Evolutionary conservation across 2,797 vertebrate species (phyloP).

Genomic region (Ctenosaura bakeri): DNA sequence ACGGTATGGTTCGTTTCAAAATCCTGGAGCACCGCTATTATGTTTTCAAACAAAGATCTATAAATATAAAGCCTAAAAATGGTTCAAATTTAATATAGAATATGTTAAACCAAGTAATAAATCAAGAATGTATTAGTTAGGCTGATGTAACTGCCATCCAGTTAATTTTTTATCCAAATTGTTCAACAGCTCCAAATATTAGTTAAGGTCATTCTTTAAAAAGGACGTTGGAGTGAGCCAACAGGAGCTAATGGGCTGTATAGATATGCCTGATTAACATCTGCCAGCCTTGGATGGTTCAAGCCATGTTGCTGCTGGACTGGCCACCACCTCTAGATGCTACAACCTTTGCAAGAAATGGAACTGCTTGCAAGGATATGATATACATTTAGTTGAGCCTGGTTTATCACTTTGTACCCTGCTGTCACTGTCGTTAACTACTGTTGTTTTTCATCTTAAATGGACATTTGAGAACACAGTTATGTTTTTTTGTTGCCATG

Average conservation of each 20-base stretch:
- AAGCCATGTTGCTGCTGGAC: neutral
- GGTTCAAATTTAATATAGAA: neutral
- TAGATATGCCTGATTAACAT: neutral
- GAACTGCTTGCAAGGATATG: neutral
- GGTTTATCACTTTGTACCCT: neutral
- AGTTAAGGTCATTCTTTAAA: neutral
- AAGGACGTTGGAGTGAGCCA: neutral
- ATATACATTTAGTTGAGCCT: neutral
- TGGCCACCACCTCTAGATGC: neutral
- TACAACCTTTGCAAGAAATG: neutral
- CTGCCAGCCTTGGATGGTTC: neutral
- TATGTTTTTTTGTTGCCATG: constrained; percentile 13
- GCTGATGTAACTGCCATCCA: neutral
- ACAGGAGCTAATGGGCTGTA: neutral
- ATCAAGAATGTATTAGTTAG: neutral
- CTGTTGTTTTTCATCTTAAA: constrained; percentile 11
- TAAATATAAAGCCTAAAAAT: neutral
- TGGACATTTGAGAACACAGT: neutral
- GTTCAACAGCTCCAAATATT: neutral
- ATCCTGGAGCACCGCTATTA: neutral
- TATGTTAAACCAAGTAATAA: neutral
- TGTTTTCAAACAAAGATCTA: neutral
- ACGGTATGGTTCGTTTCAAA: neutral
- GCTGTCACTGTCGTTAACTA: constrained; percentile 33
- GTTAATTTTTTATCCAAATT: neutral